phyloP scores from a whole-genome alignment of 2,888 invertebrate genomes.

The Apotomis capreana region DNA sequence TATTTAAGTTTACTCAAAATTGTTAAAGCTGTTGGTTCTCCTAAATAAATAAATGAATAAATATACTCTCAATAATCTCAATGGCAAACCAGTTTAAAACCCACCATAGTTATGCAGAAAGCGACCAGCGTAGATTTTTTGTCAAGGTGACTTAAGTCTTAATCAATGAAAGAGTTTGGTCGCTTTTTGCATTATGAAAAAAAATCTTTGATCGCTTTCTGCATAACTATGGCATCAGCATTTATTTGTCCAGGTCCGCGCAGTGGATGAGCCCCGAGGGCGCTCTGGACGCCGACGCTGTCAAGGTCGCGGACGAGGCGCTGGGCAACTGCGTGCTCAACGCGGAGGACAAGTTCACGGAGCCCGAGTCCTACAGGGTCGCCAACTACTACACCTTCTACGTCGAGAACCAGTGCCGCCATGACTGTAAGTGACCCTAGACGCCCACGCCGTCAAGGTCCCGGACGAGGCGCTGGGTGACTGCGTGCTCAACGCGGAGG shows the following conservation, averaged over 20 bases:
- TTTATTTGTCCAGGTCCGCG: conserved; percentile 63
- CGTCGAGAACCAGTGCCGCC: conserved; percentile 91
- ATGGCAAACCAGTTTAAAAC: too few relatives aligned
- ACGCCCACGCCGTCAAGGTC: conserved; percentile 65
- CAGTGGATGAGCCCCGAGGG: conserved; percentile 70
- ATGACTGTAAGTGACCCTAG: conserved; percentile 80
- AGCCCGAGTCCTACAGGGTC: conserved; percentile 90
- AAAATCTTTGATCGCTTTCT: too few relatives aligned
- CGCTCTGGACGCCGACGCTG: conserved; percentile 58
- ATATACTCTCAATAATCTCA: too few relatives aligned
- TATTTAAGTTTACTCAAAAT: too few relatives aligned
- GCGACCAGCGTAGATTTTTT: too few relatives aligned
- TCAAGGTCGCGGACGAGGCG: conserved; percentile 63
- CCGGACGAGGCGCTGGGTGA: conserved; percentile 74
- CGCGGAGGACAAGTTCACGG: conserved; percentile 88
- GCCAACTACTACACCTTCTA: conserved; percentile 91
- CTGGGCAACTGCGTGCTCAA: conserved; percentile 88
- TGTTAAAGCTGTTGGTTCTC: too few relatives aligned
- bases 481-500: conserved; percentile 88
- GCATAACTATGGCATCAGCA: too few relatives aligned
- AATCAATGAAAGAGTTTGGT: too few relatives aligned
- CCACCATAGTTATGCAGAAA: too few relatives aligned
- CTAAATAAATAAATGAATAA: too few relatives aligned
- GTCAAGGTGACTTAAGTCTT: too few relatives aligned
- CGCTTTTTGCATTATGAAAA: too few relatives aligned